A percentile compares a stretch with the other conserved stretches of the same genome.
These are phyloP conservation scores for Yponomeuta malinellus DNA, from an alignment of 2,888 invertebrate species.

Conservation along the genomic window DNA sequence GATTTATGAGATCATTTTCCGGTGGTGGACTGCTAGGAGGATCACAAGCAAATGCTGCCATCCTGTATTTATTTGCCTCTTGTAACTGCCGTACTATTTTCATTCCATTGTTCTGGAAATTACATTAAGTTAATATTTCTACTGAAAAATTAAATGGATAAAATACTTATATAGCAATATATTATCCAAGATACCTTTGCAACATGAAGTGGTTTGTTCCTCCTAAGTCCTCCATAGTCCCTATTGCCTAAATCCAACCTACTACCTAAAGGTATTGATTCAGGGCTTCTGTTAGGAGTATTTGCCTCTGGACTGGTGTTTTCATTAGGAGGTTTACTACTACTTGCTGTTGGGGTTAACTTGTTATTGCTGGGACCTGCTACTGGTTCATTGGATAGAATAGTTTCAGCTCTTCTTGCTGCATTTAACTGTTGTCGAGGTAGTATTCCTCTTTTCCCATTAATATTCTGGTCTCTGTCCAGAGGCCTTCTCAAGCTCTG, in stretches of 20 bases:
- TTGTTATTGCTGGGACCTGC: conserved; percentile 64
- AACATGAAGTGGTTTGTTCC: conserved; percentile 47
- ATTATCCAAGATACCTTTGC: neutral
- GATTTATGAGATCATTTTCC: conserved; percentile 68
- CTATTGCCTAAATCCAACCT: conserved; percentile 46
- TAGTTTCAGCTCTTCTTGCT: conserved; percentile 36
- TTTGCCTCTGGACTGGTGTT: conserved; percentile 34
- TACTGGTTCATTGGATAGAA: conserved; percentile 47
- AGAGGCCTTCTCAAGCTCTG: conserved; percentile 68
- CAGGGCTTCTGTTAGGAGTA: conserved; percentile 38
- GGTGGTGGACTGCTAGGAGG: conserved; percentile 44
- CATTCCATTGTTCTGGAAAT: conserved; percentile 64
- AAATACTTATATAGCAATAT: neutral
- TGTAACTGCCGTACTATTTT: conserved; percentile 67
- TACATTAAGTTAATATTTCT: conserved; percentile 9
- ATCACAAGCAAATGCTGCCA: conserved; percentile 73
- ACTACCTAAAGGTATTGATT: conserved; percentile 35
- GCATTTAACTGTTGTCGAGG: conserved; percentile 47
- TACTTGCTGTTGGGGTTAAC: conserved; percentile 22
- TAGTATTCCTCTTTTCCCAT: conserved; percentile 80
- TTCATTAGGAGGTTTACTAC: conserved; percentile 32
- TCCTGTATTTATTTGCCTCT: conserved; percentile 68
- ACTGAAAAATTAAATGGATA: neutral
- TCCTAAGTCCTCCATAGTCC: conserved; percentile 47
- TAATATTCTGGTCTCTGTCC: conserved; percentile 83